Percentiles rank a stretch among this genome's conserved stretches.
These are phyloP conservation scores for Eulemur rubriventer DNA, from an alignment of 2,797 vertebrate genomes.

Conservation along the genomic window DNA sequence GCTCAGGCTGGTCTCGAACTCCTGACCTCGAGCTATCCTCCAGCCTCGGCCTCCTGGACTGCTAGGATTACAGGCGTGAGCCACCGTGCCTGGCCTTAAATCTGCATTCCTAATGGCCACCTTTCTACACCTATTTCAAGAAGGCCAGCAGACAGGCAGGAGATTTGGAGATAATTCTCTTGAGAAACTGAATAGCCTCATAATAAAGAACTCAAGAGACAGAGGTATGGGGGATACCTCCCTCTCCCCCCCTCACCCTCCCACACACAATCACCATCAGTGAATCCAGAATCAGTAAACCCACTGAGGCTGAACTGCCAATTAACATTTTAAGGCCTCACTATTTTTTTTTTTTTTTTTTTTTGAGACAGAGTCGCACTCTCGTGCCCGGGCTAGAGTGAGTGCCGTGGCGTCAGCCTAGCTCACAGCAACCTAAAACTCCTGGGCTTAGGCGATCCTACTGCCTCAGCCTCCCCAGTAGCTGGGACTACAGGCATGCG, in stretches of 20 bases:
- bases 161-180: background rate
- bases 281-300: slow-evolving; percentile 5
- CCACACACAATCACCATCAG: background rate
- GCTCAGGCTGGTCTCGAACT: no score
- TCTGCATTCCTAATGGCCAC: background rate
- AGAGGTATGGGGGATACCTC: background rate
- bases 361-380: no score
- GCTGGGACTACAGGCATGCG: no score
- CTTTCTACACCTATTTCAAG: background rate
- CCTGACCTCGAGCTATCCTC: no score
- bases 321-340: background rate
- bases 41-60: background rate
- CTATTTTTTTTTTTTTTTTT: no score
- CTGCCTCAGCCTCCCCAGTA: no score
- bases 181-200: background rate
- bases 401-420: no score
- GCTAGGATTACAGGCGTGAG: no score
- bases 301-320: background rate
- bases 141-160: background rate
- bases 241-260: no score
- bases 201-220: background rate
- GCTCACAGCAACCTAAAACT: no score
- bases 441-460: no score
- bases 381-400: no score
- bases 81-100: background rate